These are phyloP conservation scores for Halisarca cf. caerulea DNA, from an alignment of 37 sponge, comb jelly and placozoan species.

Conservation along the genomic window DNA sequence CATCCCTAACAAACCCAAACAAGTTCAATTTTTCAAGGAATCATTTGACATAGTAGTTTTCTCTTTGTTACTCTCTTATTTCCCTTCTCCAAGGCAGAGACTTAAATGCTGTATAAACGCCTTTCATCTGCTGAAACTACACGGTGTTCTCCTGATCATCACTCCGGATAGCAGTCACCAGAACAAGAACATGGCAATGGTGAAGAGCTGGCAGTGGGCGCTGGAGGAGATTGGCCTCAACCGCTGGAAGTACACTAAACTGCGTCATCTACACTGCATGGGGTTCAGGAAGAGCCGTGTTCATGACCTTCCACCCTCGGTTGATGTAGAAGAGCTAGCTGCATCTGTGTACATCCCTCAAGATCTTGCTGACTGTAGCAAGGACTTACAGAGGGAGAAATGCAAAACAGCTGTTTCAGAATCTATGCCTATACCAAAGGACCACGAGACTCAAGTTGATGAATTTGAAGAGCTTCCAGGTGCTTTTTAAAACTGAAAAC, in stretches of 20 bases:
- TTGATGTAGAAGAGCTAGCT: background rate
- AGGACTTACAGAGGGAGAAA: too few species aligned
- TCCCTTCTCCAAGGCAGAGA: conserved; percentile 67
- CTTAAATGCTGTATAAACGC: conserved; percentile 72
- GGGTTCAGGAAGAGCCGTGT: conserved; percentile 57
- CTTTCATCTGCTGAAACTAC: conserved; percentile 42
- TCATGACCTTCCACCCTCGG: background rate
- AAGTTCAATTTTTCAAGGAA: background rate
- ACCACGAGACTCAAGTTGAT: too few species aligned
- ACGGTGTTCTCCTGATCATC: conserved; percentile 74
- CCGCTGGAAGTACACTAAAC: conserved; percentile 75
- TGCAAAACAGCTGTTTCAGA: too few species aligned
- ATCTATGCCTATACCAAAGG: too few species aligned
- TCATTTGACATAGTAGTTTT: conserved; percentile 73
- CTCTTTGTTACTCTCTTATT: conserved; percentile 76
- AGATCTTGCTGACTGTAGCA: background rate
- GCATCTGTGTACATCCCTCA: background rate
- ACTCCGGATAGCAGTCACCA: conserved; percentile 82
- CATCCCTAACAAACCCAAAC: background rate
- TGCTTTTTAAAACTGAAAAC: too few species aligned
- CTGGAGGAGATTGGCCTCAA: conserved; percentile 67
- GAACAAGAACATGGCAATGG: conserved; percentile 61
- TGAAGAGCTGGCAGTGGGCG: conserved; percentile 65
- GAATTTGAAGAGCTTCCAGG: too few species aligned
- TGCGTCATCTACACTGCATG: conserved; percentile 76